phyloP scores from a whole-genome alignment of 2,797 vertebrate species.

The Streptopelia turtur region DNA sequence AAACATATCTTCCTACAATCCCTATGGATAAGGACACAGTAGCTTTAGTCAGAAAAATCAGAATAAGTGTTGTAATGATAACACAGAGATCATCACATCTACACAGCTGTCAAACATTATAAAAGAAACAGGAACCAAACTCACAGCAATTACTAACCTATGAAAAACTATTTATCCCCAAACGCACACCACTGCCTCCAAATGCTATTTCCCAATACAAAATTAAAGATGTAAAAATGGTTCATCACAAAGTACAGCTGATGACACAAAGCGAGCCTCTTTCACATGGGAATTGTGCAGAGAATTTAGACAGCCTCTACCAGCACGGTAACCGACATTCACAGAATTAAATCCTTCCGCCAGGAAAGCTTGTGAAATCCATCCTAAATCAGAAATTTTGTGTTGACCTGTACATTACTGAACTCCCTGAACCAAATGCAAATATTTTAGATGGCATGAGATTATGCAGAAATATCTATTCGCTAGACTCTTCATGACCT shows the following conservation, averaged over 20 bases:
- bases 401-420: not conserved
- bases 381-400: not conserved
- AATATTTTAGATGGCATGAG: not conserved
- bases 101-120: not conserved
- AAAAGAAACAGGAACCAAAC: not conserved
- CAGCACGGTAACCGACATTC: not conserved
- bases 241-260: not conserved
- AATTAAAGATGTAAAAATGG: not conserved
- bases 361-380: not conserved
- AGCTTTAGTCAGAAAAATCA: not conserved
- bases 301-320: not conserved
- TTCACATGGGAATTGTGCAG: not conserved
- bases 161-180: not conserved
- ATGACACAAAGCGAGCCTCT: not conserved
- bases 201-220: not conserved
- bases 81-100: not conserved
- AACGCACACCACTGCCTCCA: not conserved
- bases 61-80: not conserved
- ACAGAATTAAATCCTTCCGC: not conserved
- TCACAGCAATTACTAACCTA: not conserved
- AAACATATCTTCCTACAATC: not conserved
- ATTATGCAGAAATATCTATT: not conserved
- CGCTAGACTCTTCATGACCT: not conserved
- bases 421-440: not conserved
- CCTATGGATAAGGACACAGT: not conserved